These are phyloP conservation scores for Mormyrops attenuatus DNA, from an alignment of 2,797 vertebrate genomes.

Conservation along the genomic window DNA sequence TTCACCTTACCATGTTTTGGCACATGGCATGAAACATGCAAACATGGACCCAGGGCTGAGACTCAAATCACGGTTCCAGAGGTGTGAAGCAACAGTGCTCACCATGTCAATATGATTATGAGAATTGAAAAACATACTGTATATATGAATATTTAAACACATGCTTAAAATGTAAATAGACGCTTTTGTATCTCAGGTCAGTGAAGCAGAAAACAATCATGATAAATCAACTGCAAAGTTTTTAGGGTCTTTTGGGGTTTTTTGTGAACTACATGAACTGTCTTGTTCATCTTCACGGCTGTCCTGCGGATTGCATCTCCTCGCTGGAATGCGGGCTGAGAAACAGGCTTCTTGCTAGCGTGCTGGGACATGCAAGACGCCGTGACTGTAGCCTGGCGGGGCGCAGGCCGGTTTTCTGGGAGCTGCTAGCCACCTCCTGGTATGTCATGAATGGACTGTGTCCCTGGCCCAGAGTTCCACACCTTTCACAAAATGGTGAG, in stretches of 20 bases:
- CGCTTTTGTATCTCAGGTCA: neutral
- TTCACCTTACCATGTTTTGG: neutral
- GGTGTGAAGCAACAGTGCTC: neutral
- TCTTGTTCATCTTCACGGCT: neutral
- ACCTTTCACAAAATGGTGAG: conserved; percentile 52
- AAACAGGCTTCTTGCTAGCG: neutral
- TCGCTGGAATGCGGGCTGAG: neutral
- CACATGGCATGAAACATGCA: neutral
- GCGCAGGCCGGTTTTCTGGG: neutral
- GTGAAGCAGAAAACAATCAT: neutral
- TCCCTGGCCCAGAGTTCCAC: conserved; percentile 51
- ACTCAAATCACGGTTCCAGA: neutral
- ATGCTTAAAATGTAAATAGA: neutral
- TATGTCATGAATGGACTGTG: neutral
- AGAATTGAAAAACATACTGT: neutral
- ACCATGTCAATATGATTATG: neutral
- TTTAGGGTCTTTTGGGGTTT: neutral
- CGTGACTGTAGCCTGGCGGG: neutral
- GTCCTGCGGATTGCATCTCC: neutral
- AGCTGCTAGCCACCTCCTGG: neutral
- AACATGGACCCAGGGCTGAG: neutral
- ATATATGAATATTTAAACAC: neutral
- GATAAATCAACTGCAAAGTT: neutral
- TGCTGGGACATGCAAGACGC: neutral
- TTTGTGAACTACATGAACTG: neutral